Conservation (phyloP, 2,113 vertebrate genomes). For the Gymnorhina tibicen region DNA sequence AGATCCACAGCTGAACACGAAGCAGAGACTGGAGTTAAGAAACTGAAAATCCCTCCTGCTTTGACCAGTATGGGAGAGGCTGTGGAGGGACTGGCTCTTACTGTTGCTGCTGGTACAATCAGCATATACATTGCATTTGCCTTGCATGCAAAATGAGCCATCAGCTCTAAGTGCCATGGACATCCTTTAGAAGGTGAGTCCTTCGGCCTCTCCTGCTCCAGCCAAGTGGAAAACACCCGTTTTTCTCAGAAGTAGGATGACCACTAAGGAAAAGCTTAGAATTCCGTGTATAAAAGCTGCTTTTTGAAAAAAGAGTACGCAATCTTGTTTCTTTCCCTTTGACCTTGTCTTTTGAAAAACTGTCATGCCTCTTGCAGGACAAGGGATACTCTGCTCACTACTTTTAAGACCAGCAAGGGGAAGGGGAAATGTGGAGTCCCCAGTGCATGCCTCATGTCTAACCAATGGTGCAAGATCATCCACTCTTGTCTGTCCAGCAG, state of each 20-base stretch:
- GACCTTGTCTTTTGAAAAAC: neutral
- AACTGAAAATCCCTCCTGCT: neutral
- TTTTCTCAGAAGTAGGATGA: neutral
- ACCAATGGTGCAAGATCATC: neutral
- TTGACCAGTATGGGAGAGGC: neutral
- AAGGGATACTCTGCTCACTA: neutral
- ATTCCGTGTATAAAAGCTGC: too few relatives aligned
- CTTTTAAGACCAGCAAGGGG: neutral
- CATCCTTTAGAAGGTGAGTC: neutral
- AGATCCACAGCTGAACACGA: neutral
- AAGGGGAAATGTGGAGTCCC: neutral
- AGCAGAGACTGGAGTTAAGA: neutral
- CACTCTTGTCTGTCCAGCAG: neutral
- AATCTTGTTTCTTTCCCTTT: neutral
- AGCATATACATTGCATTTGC: neutral
- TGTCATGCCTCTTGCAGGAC: neutral
- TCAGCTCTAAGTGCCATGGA: neutral
- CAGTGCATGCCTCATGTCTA: neutral
- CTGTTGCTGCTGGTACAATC: neutral
- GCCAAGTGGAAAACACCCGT: neutral
- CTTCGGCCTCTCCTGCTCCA: neutral
- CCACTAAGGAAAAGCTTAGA: neutral
- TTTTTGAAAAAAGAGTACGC: neutral
- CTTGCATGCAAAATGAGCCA: neutral
- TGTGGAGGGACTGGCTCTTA: neutral